These are phyloP conservation scores for Motacilla alba DNA, from an alignment of 2,113 vertebrate species.

Conservation along the genomic window DNA sequence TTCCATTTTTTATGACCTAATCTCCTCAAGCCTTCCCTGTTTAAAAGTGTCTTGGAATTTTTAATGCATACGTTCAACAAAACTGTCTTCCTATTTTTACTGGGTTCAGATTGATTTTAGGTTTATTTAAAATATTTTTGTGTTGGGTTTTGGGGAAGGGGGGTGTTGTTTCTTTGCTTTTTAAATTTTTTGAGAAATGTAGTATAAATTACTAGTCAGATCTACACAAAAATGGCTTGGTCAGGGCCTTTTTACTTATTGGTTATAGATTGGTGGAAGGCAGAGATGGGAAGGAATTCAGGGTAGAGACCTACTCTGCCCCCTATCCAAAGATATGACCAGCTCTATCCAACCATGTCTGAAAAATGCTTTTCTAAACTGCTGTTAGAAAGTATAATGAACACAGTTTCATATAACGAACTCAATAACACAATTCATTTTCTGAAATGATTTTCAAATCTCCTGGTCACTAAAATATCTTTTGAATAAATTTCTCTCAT, in stretches of 20 bases:
- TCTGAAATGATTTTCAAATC: background rate
- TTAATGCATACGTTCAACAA: background rate
- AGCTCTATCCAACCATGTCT: background rate
- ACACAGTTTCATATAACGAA: background rate
- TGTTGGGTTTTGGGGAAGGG: background rate
- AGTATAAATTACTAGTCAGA: background rate
- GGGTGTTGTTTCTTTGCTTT: background rate
- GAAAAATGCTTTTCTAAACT: background rate
- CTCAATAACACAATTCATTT: background rate
- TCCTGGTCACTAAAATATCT: background rate
- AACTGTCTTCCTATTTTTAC: background rate
- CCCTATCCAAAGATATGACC: background rate
- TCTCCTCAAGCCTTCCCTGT: background rate
- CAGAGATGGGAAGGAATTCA: background rate
- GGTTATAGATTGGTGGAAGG: background rate
- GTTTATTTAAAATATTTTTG: background rate
- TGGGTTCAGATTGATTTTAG: background rate
- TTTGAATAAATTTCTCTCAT: background rate
- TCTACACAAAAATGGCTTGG: background rate
- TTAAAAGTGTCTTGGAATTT: background rate
- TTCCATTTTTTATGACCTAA: background rate
- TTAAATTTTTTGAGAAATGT: background rate
- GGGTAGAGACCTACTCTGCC: fast-evolving
- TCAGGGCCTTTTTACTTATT: background rate
- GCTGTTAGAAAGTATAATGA: background rate